A percentile compares a stretch with the other conserved stretches of the same genome.
phyloP scores from a whole-genome alignment of 2,888 invertebrate species.

The Leptopilina myrica region DNA sequence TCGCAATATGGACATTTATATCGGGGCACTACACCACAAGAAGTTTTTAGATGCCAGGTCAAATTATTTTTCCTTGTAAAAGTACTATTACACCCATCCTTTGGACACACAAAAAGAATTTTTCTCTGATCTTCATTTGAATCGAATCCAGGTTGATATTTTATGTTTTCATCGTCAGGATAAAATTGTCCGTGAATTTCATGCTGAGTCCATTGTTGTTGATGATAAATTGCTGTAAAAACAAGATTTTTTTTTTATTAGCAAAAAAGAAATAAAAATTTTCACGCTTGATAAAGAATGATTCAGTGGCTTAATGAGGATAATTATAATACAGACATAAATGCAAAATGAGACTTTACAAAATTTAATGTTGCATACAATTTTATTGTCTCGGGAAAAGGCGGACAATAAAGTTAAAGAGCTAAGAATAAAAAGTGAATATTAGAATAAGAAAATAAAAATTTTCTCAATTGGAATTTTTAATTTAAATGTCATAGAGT shows the following conservation, averaged over 20 bases:
- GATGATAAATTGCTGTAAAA: conserved; percentile 18
- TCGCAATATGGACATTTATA: conserved; percentile 68
- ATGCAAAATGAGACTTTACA: no score
- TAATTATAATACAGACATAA: no score
- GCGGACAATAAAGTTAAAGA: no score
- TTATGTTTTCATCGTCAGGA: neutral
- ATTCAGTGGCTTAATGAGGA: no score
- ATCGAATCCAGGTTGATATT: neutral
- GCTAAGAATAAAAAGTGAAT: no score
- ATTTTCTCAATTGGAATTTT: no score
- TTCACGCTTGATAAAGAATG: no score
- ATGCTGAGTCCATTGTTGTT: neutral
- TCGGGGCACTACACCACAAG: conserved; percentile 68
- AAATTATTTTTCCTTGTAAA: conserved; percentile 59
- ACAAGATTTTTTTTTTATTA: neutral
- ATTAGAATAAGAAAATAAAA: no score
- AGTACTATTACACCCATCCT: conserved; percentile 59
- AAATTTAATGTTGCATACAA: no score
- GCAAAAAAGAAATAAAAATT: no score
- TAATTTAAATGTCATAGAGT: no score
- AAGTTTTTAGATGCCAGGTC: conserved; percentile 64
- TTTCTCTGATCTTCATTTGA: neutral
- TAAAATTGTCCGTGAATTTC: neutral
- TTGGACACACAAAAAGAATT: conserved; percentile 48
- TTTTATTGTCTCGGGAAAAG: no score